Percentiles rank a stretch among this genome's conserved stretches.
phyloP scores from a whole-genome alignment of 2,113 vertebrate genomes.

The Oreochromis niloticus region DNA sequence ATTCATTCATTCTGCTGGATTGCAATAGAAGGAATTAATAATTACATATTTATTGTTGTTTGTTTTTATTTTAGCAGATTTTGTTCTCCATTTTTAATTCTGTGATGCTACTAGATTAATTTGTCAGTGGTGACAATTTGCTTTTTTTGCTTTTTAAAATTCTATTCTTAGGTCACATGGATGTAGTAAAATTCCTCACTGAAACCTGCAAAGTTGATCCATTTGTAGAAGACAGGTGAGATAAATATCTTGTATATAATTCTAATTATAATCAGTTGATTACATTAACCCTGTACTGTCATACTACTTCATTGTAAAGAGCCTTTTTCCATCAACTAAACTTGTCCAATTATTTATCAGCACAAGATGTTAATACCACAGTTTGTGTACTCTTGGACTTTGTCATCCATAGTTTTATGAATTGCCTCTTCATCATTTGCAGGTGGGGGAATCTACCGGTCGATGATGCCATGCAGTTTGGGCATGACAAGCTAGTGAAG shows the following conservation, averaged over 20 bases:
- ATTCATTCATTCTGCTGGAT: background rate
- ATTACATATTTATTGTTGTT: background rate
- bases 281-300: background rate
- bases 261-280: background rate
- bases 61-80: background rate
- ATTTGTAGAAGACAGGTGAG: conserved; percentile 81
- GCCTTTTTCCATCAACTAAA: background rate
- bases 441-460: conserved; percentile 84
- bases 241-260: background rate
- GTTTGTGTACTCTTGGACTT: background rate
- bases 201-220: conserved; percentile 81
- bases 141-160: background rate
- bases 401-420: background rate
- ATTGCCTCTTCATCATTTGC: background rate
- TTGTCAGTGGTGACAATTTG: background rate
- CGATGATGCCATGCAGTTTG: conserved; percentile 81
- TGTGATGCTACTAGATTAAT: background rate
- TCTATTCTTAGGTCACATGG: conserved; percentile 72
- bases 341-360: background rate
- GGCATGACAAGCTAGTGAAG: conserved; percentile 71
- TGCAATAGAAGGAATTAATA: background rate
- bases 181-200: conserved; percentile 82
- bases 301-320: background rate
- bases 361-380: rapidly evolving
- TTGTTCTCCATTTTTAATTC: background rate